These are phyloP conservation scores for Lepilemur ruficaudatus DNA, from an alignment of 2,797 vertebrate species.

Conservation along the genomic window DNA sequence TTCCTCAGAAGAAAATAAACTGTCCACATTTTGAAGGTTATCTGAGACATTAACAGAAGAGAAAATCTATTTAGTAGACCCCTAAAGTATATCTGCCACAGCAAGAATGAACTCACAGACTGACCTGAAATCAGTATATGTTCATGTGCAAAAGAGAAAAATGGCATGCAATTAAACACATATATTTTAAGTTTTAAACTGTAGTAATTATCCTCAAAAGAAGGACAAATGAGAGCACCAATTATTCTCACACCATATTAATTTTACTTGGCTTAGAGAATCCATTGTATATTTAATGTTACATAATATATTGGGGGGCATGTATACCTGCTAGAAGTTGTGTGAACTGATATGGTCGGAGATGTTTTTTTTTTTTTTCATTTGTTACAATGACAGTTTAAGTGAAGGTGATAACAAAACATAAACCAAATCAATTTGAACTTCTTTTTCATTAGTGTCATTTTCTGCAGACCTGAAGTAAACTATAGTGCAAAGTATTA, in stretches of 20 bases:
- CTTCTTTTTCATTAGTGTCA: neutral
- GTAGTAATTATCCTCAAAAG: neutral
- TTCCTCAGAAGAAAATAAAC: slow-evolving; percentile 56
- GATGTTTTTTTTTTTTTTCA: neutral
- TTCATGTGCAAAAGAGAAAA: neutral
- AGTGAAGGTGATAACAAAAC: neutral
- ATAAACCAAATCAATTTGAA: neutral
- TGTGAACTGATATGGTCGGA: neutral
- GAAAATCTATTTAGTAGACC: slow-evolving; percentile 1
- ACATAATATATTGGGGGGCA: neutral
- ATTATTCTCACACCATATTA: neutral
- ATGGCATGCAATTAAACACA: neutral
- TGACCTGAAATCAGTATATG: neutral
- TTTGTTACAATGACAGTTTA: neutral
- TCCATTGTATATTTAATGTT: neutral
- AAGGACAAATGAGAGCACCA: neutral
- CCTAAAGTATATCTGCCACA: neutral
- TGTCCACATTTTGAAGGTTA: slow-evolving; percentile 47
- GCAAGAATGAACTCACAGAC: neutral
- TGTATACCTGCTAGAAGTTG: neutral
- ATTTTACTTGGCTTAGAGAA: neutral
- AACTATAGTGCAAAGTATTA: neutral
- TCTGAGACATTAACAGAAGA: slow-evolving; percentile 48
- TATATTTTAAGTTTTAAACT: neutral
- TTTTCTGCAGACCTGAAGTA: neutral